Percentiles rank a stretch among this genome's conserved stretches.
phyloP scores from a whole-genome alignment of 2,888 invertebrate genomes.

The Linnaemya vulpina region DNA sequence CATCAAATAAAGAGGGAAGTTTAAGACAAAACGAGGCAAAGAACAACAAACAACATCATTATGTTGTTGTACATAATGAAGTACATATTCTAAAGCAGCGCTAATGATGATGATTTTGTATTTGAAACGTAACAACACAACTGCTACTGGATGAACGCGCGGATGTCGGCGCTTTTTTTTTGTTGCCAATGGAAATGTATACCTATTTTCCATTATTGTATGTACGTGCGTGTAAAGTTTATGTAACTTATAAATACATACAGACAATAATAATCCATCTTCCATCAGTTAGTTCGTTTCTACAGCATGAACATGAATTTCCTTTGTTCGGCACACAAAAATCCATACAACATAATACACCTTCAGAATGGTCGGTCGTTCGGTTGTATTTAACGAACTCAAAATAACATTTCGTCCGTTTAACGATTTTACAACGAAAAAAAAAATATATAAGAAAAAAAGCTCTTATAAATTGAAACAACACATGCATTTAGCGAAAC shows the following conservation, averaged over 20 bases:
- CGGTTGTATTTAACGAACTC: constrained; percentile 22
- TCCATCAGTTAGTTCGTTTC: constrained; percentile 42
- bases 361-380: constrained; percentile 2
- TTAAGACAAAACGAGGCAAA: constrained; percentile 44
- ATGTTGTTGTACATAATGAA: too few relatives aligned
- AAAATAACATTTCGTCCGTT: constrained; percentile 40
- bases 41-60: constrained; percentile 54
- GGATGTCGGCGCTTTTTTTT: constrained; percentile 29
- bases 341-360: constrained; percentile 29
- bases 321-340: constrained; percentile 42
- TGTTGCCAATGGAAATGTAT: constrained; percentile 56
- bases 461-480: not conserved
- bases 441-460: constrained; percentile 16
- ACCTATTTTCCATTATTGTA: constrained; percentile 11
- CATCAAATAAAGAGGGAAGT: constrained; percentile 46
- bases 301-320: constrained; percentile 48
- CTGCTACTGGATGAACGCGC: constrained; percentile 8
- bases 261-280: constrained; percentile 48
- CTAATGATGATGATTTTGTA: constrained; percentile 19
- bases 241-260: constrained; percentile 22
- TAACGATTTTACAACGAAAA: constrained; percentile 54
- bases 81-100: not conserved
- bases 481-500: not conserved
- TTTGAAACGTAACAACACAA: constrained; percentile 41
- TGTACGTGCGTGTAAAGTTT: not conserved